Percentiles rank a stretch among this genome's conserved stretches.
phyloP scores from a whole-genome alignment of 2,888 invertebrate species.

The Xanthorhoe designata region DNA sequence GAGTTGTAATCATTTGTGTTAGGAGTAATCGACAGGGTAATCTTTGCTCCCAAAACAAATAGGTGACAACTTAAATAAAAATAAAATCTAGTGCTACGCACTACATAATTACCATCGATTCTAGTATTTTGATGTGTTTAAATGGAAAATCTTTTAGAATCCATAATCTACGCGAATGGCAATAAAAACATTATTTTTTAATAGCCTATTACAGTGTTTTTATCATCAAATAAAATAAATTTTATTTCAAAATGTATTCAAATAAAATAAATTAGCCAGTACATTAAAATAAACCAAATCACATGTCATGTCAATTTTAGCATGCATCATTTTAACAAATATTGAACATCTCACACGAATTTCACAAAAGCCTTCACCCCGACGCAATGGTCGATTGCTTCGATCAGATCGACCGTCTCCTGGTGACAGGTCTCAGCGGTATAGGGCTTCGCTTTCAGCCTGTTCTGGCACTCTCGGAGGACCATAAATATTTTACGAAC shows the following conservation, averaged over 20 bases:
- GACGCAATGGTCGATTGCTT: conserved; percentile 66
- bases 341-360: conserved; percentile 29
- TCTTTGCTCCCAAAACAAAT: neutral
- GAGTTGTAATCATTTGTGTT: neutral
- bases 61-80: no score
- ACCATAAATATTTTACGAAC: conserved; percentile 52
- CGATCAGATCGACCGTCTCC: conserved; percentile 65
- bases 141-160: no score
- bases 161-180: no score
- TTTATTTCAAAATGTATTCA: no score
- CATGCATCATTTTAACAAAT: neutral
- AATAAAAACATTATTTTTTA: no score
- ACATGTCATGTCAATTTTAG: neutral
- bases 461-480: conserved; percentile 56
- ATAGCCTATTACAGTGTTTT: no score
- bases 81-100: no score
- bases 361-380: conserved; percentile 59
- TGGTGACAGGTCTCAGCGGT: conserved; percentile 72
- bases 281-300: neutral
- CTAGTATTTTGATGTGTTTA: no score
- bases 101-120: no score
- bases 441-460: conserved; percentile 60
- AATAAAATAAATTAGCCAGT: no score
- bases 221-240: no score
- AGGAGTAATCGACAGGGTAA: neutral